Conservation (phyloP, 2,797 vertebrate genomes). For the Platyrinchus mystaceus region DNA sequence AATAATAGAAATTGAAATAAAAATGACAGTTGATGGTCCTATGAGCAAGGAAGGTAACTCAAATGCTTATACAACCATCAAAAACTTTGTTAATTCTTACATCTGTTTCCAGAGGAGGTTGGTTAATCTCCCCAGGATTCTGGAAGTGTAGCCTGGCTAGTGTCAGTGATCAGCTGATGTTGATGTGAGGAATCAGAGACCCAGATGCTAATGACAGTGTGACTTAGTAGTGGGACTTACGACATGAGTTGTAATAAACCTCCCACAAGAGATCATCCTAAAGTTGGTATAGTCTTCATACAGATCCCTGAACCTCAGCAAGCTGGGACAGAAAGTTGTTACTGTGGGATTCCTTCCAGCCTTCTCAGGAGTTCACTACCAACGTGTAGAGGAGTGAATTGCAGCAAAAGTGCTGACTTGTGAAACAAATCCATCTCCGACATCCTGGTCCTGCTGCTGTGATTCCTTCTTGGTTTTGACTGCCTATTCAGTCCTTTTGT, state of each 20-base stretch:
- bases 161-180: background rate
- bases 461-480: background rate
- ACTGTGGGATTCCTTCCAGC: background rate
- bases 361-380: background rate
- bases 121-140: background rate
- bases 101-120: background rate
- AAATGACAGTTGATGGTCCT: background rate
- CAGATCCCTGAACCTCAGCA: background rate
- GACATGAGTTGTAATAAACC: background rate
- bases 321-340: background rate
- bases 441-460: background rate
- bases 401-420: fast-evolving
- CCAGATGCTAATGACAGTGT: background rate
- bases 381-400: background rate
- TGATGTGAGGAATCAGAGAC: background rate
- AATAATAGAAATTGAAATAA: background rate
- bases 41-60: background rate
- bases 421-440: background rate
- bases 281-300: background rate
- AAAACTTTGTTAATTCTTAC: background rate
- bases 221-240: background rate
- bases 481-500: background rate
- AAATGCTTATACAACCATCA: background rate
- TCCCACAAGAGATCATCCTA: background rate
- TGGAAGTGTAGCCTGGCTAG: background rate